These are phyloP conservation scores for Bugula neritina DNA, from an alignment of 2,888 invertebrate genomes.

Conservation along the genomic window DNA sequence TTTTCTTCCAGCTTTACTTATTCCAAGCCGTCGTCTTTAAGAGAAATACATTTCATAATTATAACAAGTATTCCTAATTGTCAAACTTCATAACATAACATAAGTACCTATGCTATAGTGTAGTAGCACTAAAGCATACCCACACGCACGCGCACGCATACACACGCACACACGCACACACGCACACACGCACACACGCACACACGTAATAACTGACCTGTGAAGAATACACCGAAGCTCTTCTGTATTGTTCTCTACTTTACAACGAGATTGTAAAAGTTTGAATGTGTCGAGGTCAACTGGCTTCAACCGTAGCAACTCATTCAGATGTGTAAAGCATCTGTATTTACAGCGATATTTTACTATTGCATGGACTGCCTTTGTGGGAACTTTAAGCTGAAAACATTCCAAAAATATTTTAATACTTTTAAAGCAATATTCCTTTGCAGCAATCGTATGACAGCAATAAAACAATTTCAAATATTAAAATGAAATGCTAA, in stretches of 20 bases:
- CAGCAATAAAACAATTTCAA: too few species aligned
- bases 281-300: conserved; percentile 9
- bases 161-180: too few species aligned
- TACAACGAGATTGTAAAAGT: background rate
- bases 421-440: too few species aligned
- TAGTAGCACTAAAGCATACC: background rate
- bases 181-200: too few species aligned
- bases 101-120: background rate
- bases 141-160: too few species aligned
- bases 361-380: background rate
- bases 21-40: background rate
- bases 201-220: too few species aligned
- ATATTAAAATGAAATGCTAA: too few species aligned
- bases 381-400: background rate
- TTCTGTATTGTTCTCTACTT: background rate
- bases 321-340: conserved; percentile 21
- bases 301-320: background rate
- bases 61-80: too few species aligned
- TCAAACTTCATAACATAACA: background rate
- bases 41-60: too few species aligned
- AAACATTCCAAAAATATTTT: too few species aligned
- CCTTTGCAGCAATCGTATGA: too few species aligned
- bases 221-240: background rate
- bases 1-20: background rate
- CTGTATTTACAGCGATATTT: conserved; percentile 2